These are phyloP conservation scores for Tyria jacobaeae DNA, from an alignment of 2,888 invertebrate genomes.

Conservation along the genomic window DNA sequence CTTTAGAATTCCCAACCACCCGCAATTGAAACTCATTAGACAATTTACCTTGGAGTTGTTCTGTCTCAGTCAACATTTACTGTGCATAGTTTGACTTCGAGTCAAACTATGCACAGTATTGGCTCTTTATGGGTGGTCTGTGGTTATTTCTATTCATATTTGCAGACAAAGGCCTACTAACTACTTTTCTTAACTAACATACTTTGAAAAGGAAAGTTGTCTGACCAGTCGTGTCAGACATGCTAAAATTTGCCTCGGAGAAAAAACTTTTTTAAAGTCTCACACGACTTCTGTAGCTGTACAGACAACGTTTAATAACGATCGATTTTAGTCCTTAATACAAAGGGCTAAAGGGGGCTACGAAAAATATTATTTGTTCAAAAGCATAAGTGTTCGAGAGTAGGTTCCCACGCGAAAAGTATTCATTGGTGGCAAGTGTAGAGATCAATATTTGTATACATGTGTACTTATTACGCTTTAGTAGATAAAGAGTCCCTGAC, in stretches of 20 bases:
- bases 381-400: constrained; percentile 38
- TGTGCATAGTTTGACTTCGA: constrained; percentile 37
- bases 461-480: constrained; percentile 70
- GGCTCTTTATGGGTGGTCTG: constrained; percentile 60
- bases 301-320: constrained; percentile 14
- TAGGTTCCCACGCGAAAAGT: constrained; percentile 78
- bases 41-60: constrained; percentile 49
- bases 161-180: constrained; percentile 33
- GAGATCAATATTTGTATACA: constrained; percentile 84
- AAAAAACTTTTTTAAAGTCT: constrained; percentile 55
- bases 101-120: constrained; percentile 46
- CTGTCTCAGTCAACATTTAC: constrained; percentile 54
- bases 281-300: constrained; percentile 29
- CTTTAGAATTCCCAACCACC: constrained; percentile 40
- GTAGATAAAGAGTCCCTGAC: constrained; percentile 67
- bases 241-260: constrained; percentile 74
- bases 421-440: constrained; percentile 73
- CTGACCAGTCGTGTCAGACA: constrained; percentile 56
- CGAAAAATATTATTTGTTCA: constrained; percentile 27
- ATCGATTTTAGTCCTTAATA: constrained; percentile 31
- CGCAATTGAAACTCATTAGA: constrained; percentile 49
- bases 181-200: constrained; percentile 38
- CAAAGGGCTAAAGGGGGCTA: constrained; percentile 26
- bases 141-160: constrained; percentile 33
- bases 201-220: constrained; percentile 65